Base-by-base conservation (phyloP, 2,113 vertebrate species). In the Puma concolor region DNA sequence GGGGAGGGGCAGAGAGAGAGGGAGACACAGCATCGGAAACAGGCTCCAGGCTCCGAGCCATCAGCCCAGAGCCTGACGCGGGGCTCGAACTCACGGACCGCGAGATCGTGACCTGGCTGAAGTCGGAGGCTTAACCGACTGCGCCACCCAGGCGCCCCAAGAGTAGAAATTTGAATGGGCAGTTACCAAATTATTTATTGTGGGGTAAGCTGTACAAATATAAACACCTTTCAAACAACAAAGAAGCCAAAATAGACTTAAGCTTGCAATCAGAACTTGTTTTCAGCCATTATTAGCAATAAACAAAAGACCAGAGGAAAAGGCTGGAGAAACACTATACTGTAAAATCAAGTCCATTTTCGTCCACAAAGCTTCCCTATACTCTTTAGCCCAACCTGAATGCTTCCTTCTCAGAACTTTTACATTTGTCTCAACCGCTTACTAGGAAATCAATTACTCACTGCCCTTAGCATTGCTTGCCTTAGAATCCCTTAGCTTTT, bases 111-210 rank as follows among this genome's bases (percentile, higher is more conserved):
- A n/a, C n/a, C n/a, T n/a, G n/a, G n/a, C n/a, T n/a, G n/a, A n/a
- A n/a, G n/a, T n/a, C n/a, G n/a, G n/a, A n/a, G n/a, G n/a, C n/a
- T n/a, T n/a, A n/a, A n/a, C n/a, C n/a, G n/a, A n/a, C n/a, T n/a
- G n/a, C n/a, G n/a, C n/a, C n/a, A n/a, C n/a, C n/a, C n/a, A n/a
- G n/a, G n/a, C n/a, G n/a, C n/a, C n/a, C n/a, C n/a, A 63, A 81
- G 6, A 80, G 19, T 14, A 87, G 94, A 81, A 91, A 92, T 69
- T 14, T 80, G 29, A 79, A 57, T n/a, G 33, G 17, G 15, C 52
- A 52, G 87, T 95, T 63, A 87, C 16, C 12, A 81, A 87, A 87
- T 44, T 86, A 48, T 52, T 76, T 90, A 90, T n/a, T 92, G 14
- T 52, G 17, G 33, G 2, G 31, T 86, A 50, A 95, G 7, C 19